phyloP scores from a whole-genome alignment of 2,797 vertebrate species.

The Acanthurus lineatus region DNA sequence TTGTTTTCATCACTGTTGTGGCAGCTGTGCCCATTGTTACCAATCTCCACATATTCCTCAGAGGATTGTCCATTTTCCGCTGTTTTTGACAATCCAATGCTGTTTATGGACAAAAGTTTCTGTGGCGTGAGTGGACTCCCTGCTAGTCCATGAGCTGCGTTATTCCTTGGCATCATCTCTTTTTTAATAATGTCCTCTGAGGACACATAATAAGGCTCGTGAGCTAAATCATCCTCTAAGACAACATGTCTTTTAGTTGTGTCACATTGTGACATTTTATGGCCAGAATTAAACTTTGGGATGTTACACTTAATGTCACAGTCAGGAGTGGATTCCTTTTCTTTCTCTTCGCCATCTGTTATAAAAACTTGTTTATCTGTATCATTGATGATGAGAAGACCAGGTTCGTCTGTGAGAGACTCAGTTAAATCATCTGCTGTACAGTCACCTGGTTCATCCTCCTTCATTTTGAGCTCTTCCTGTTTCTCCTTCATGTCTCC shows the following conservation, averaged over 20 bases:
- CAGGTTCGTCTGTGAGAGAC: conserved; percentile 58
- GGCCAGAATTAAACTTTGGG: conserved; percentile 49
- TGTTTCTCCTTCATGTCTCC: conserved; percentile 21
- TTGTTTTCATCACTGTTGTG: conserved; percentile 34
- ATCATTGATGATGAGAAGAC: conserved; percentile 34
- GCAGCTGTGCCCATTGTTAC: conserved; percentile 34
- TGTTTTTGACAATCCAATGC: conserved; percentile 20
- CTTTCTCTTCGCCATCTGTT: conserved; percentile 53
- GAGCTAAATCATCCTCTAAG: conserved; percentile 26
- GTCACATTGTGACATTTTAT: conserved; percentile 44
- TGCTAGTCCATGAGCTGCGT: conserved; percentile 22
- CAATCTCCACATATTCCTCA: conserved; percentile 63
- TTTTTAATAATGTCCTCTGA: conserved; percentile 70
- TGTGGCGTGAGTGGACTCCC: conserved; percentile 16
- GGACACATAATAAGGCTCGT: conserved; percentile 71
- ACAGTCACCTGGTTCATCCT: conserved; percentile 45
- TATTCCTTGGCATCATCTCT: conserved; percentile 36
- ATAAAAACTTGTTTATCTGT: conserved; percentile 12
- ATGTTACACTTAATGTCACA: conserved; percentile 49
- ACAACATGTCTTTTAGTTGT: conserved; percentile 19
- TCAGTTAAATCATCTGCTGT: conserved; percentile 62
- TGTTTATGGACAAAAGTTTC: conserved; percentile 32
- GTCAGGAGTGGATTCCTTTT: conserved; percentile 51
- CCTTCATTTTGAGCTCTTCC: conserved; percentile 32
- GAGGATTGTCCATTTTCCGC: conserved; percentile 53